A percentile compares a stretch with the other conserved stretches of the same genome.
Conservation (phyloP, 2,113 vertebrate species). For the Crotalus helleri region DNA sequence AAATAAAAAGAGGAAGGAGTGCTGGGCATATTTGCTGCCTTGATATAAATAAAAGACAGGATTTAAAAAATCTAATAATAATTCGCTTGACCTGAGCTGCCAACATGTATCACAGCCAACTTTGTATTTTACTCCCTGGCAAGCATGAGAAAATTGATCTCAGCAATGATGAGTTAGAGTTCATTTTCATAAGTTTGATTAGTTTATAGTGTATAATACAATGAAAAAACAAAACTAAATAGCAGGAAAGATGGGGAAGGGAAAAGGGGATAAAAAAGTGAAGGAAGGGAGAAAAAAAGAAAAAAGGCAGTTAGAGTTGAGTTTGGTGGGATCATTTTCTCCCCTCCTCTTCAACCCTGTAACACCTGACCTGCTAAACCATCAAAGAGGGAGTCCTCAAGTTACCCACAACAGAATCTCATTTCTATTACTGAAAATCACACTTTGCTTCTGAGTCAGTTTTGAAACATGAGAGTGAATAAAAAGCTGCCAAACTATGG, state of each 20-base stretch:
- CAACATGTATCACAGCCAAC: not conserved
- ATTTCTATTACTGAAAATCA: fast-evolving
- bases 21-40: not conserved
- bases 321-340: not conserved
- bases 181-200: no score
- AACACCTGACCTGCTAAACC: not conserved
- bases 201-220: no score
- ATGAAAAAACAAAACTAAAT: no score
- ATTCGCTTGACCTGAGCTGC: not conserved
- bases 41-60: not conserved
- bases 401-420: not conserved
- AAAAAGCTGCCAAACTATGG: not conserved
- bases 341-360: not conserved
- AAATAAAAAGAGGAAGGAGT: not conserved
- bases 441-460: fast-evolving
- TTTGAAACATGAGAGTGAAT: not conserved
- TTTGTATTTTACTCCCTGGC: not conserved
- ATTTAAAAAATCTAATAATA: not conserved
- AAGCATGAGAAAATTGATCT: not conserved
- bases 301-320: no score
- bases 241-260: no score
- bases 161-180: not conserved
- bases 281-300: no score
- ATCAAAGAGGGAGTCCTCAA: not conserved
- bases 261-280: no score